Conservation (phyloP, 2,113 vertebrate species). For the Dasyornis broadbenti region DNA sequence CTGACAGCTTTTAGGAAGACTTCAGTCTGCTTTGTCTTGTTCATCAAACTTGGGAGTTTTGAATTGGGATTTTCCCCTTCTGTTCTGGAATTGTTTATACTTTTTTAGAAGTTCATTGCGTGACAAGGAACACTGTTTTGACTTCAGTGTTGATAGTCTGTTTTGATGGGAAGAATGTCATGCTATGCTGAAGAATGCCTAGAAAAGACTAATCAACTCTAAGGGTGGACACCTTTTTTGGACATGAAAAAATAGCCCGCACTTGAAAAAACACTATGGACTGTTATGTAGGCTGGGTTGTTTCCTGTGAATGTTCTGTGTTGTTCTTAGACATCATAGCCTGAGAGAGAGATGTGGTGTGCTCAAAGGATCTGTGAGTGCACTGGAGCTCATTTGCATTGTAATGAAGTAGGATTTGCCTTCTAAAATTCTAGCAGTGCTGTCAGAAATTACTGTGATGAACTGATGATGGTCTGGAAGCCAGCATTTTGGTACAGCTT, state of each 20-base stretch:
- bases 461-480: background rate
- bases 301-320: background rate
- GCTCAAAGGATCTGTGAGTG: background rate
- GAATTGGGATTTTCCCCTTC: background rate
- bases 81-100: background rate
- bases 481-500: background rate
- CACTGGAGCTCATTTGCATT: background rate
- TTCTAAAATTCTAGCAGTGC: background rate
- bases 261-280: background rate
- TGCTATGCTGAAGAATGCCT: slow-evolving; percentile 6
- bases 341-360: background rate
- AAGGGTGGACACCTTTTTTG: background rate
- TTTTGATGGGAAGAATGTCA: background rate
- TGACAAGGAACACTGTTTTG: background rate
- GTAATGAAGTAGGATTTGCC: background rate
- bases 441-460: slow-evolving; percentile 1
- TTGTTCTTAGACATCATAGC: background rate
- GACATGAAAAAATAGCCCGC: background rate
- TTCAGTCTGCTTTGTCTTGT: slow-evolving; percentile 19
- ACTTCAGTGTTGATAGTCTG: background rate
- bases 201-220: slow-evolving; percentile 6
- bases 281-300: background rate
- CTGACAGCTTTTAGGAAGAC: slow-evolving; percentile 12
- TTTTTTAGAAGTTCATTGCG: background rate
- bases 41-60: background rate